Percentiles rank a stretch among this genome's conserved stretches.
Evolutionary conservation across 2,888 invertebrate genomes (phyloP).

Genomic region (Therioaphis trifolii): DNA sequence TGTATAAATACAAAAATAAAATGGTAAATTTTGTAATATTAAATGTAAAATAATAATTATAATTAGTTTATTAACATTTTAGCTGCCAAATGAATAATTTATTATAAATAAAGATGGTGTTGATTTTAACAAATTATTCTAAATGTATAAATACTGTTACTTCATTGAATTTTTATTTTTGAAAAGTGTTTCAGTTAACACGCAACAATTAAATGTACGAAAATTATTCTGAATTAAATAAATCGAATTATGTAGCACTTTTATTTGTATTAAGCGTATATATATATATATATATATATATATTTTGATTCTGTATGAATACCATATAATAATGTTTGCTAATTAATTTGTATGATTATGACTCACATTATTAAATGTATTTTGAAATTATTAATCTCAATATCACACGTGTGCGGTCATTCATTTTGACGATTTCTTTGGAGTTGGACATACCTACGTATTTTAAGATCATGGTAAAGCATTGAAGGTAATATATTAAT

Average conservation of each 20-base stretch:
- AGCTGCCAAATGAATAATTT: background rate
- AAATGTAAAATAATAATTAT: too few relatives aligned
- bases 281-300: too few relatives aligned
- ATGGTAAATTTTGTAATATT: too few relatives aligned
- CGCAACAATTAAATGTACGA: too few relatives aligned
- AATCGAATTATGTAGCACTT: too few relatives aligned
- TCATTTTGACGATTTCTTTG: slow-evolving; percentile 17
- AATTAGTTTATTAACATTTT: background rate
- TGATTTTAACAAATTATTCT: background rate
- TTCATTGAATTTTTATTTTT: background rate
- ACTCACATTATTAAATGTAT: background rate
- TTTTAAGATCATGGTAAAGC: background rate
- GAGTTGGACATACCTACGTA: background rate
- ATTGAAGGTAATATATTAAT: background rate
- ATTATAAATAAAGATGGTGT: background rate
- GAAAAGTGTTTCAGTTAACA: too few relatives aligned
- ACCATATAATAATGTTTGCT: background rate
- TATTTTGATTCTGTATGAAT: too few relatives aligned
- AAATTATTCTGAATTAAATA: too few relatives aligned
- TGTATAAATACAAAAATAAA: too few relatives aligned
- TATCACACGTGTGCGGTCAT: background rate
- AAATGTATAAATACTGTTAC: background rate
- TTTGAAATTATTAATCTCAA: background rate
- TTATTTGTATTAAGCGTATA: too few relatives aligned
- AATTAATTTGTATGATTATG: background rate